A percentile compares a stretch with the other conserved stretches of the same genome.
phyloP scores from a whole-genome alignment of 2,797 vertebrate genomes.

The Arremon brunneinucha region DNA sequence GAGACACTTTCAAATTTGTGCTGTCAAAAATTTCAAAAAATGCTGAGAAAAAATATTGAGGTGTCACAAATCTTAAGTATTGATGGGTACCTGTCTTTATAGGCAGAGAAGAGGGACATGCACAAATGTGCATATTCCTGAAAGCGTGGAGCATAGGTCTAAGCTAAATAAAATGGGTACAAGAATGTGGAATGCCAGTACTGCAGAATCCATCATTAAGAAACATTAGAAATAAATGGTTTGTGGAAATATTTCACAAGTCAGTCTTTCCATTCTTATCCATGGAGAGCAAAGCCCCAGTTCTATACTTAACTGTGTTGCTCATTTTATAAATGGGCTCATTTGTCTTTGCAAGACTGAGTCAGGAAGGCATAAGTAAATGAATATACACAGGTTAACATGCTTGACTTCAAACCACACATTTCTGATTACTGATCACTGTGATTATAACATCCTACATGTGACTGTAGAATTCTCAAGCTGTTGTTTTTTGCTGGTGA shows the following conservation, averaged over 20 bases:
- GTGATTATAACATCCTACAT: background rate
- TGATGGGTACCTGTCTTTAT: background rate
- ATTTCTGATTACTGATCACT: conserved; percentile 7
- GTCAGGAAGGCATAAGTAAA: background rate
- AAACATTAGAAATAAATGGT: background rate
- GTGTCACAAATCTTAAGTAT: conserved; percentile 16
- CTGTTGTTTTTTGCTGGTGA: background rate
- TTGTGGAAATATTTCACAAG: conserved; percentile 1
- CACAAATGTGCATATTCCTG: background rate
- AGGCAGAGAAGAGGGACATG: background rate
- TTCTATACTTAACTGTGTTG: background rate
- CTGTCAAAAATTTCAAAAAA: conserved; percentile 46
- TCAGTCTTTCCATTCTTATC: background rate
- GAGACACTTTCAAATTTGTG: conserved; percentile 39
- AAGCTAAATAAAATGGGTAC: background rate
- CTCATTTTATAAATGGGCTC: background rate
- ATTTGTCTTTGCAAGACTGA: conserved; percentile 23
- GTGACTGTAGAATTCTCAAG: background rate
- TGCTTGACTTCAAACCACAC: background rate
- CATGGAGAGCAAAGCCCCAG: background rate
- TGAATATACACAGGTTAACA: background rate
- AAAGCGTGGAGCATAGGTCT: background rate
- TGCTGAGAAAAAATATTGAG: conserved; percentile 10
- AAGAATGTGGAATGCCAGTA: background rate
- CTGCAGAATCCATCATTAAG: background rate